Percentiles rank a stretch among this genome's conserved stretches.
Evolutionary conservation across 2,113 vertebrate species (phyloP).

Genomic region (Talpa occidentalis): DNA sequence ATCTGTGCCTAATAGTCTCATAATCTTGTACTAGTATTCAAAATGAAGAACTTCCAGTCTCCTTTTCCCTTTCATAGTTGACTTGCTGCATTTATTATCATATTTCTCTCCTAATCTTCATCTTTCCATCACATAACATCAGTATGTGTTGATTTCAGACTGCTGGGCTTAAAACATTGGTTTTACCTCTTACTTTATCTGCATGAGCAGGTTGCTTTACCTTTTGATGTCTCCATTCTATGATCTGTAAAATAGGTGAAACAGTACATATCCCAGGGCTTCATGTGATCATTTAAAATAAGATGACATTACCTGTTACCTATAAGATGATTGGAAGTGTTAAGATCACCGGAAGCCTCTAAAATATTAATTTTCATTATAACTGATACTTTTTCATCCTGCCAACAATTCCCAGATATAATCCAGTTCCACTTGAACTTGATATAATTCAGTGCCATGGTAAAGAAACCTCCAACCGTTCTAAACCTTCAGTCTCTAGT

Average conservation of each 20-base stretch:
- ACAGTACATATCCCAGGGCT: not conserved
- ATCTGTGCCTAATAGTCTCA: too few relatives aligned
- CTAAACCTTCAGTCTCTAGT: not conserved
- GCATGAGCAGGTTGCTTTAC: not conserved
- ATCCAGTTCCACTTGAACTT: not conserved
- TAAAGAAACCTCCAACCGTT: not conserved
- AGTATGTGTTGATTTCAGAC: not conserved
- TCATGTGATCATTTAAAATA: conserved; percentile 29
- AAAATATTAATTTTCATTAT: not conserved
- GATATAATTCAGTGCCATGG: not conserved
- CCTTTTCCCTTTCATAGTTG: not conserved
- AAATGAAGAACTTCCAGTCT: not conserved
- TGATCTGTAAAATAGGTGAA: not conserved
- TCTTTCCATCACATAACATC: not conserved
- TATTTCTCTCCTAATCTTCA: not conserved
- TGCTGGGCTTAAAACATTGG: not conserved
- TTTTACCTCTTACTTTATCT: not conserved
- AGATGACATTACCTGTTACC: not conserved
- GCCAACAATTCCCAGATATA: not conserved
- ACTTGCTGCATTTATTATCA: not conserved
- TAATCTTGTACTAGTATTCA: not conserved
- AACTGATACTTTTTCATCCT: not conserved
- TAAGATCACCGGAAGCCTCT: not conserved
- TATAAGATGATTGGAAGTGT: not conserved
- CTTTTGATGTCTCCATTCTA: not conserved